Percentiles rank a stretch among this genome's conserved stretches.
Evolutionary conservation across 2,888 invertebrate genomes (phyloP).

Genomic region (Drosophila diplacantha): DNA sequence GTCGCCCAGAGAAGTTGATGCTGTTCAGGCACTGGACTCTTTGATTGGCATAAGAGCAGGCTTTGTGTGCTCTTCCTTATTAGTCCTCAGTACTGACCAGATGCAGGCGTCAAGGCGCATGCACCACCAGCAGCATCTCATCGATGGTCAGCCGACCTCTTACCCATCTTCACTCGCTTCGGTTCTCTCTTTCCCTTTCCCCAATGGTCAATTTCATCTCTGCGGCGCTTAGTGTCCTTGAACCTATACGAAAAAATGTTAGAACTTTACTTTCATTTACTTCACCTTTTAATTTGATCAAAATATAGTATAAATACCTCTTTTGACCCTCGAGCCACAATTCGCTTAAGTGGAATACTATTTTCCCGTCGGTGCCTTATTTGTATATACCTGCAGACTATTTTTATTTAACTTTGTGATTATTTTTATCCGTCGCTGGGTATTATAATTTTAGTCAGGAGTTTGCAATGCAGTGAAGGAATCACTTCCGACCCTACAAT

Average conservation of each 20-base stretch:
- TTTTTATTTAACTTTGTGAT: too few relatives aligned
- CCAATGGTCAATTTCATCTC: not conserved
- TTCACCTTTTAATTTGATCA: not conserved
- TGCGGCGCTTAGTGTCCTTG: conserved; percentile 4
- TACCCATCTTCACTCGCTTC: not conserved
- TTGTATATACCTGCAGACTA: too few relatives aligned
- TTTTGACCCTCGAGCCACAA: not conserved
- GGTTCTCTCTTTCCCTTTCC: not conserved
- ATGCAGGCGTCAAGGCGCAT: not conserved
- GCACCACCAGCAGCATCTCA: not conserved
- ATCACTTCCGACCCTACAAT: too few relatives aligned
- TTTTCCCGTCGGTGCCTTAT: too few relatives aligned
- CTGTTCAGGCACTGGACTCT: not conserved
- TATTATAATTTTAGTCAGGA: too few relatives aligned
- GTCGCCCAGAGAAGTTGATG: not conserved
- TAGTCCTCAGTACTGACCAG: not conserved
- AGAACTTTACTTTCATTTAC: too few relatives aligned
- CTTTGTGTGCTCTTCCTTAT: not conserved
- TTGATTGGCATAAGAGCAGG: not conserved
- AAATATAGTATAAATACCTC: not conserved
- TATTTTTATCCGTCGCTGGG: too few relatives aligned
- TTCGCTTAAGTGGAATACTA: too few relatives aligned
- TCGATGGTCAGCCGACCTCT: not conserved
- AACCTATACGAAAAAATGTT: not conserved
- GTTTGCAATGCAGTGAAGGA: too few relatives aligned